Evolutionary conservation across 2,888 invertebrate species (phyloP).

Genomic region (Scaptomyza parva): DNA sequence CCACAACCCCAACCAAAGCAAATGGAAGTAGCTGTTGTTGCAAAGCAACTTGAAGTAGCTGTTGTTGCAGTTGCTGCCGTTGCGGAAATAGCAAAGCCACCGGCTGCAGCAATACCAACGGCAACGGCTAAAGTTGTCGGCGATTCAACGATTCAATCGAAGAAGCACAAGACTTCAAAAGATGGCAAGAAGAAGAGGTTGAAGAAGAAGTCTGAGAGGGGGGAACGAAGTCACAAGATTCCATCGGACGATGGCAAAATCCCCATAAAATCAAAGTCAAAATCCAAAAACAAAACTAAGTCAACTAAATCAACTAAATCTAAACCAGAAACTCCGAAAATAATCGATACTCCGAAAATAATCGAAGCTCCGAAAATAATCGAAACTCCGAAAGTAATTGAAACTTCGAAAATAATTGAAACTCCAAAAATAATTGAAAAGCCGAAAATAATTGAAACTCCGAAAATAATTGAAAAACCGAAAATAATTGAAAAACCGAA

Average conservation of each 20-base stretch:
- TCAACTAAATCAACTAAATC: not conserved
- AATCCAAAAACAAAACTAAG: not conserved
- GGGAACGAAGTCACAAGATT: not conserved
- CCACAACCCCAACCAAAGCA: not conserved
- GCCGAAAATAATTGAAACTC: no score
- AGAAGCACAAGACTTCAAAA: not conserved
- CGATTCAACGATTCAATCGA: not conserved
- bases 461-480: no score
- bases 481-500: no score
- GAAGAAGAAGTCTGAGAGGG: not conserved
- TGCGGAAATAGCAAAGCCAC: not conserved
- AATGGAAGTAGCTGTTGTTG: not conserved
- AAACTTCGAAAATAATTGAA: no score
- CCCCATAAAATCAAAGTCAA: no score
- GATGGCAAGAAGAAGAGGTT: not conserved
- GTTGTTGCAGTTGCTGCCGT: not conserved
- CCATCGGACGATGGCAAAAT: not conserved
- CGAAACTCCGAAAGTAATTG: no score
- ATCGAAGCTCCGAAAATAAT: no score
- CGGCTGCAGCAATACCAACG: constrained; percentile 6
- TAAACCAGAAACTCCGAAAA: not conserved
- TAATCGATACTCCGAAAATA: no score
- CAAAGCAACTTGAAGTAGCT: not conserved
- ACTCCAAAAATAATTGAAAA: no score
- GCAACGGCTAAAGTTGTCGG: not conserved